phyloP scores from a whole-genome alignment of 2,113 vertebrate species.

The Crotalus viridis region DNA sequence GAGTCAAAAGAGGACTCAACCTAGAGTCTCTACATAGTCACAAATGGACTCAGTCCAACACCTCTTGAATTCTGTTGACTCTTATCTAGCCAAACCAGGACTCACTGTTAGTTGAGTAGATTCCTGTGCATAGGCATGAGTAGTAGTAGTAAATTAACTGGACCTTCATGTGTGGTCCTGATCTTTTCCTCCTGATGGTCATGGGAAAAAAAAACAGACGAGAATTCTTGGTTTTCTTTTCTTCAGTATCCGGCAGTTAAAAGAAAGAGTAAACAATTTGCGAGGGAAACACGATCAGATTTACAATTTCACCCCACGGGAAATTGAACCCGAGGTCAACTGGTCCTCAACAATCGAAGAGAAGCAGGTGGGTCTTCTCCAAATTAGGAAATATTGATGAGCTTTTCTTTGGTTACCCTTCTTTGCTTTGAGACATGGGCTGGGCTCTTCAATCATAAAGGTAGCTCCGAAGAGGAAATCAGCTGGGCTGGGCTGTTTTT shows the following conservation, averaged over 20 bases:
- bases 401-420: neutral
- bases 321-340: constrained; percentile 84
- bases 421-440: neutral
- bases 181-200: neutral
- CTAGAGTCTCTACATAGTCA: neutral
- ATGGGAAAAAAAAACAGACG: neutral
- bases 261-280: constrained; percentile 81
- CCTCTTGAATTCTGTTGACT: neutral
- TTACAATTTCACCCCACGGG: constrained; percentile 79
- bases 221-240: neutral
- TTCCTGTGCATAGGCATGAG: neutral
- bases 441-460: neutral
- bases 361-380: constrained; percentile 79
- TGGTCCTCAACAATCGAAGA: constrained; percentile 90
- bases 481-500: neutral
- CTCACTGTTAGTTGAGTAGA: neutral
- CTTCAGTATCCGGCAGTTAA: constrained; percentile 88
- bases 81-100: neutral
- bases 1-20: neutral
- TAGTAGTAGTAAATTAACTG: neutral
- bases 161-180: neutral
- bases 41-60: too few relatives aligned
- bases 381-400: too few relatives aligned
- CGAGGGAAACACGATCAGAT: constrained; percentile 80
- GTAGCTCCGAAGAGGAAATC: neutral